Conservation (phyloP, 2,888 invertebrate species). For the Coenonympha arcania region DNA sequence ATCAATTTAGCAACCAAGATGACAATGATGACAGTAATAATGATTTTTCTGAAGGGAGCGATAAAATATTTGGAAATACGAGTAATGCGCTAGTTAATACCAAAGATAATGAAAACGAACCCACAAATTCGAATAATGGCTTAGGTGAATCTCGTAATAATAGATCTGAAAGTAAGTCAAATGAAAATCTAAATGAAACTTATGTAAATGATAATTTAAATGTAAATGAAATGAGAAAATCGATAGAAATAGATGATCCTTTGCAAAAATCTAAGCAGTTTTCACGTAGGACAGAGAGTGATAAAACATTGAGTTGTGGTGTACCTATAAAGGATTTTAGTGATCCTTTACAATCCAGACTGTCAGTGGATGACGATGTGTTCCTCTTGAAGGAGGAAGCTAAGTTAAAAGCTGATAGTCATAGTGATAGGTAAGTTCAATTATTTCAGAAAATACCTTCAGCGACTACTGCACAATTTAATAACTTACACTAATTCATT, state of each 20-base stretch:
- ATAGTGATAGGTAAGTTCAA: constrained; percentile 56
- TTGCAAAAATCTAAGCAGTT: constrained; percentile 42
- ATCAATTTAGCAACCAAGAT: constrained; percentile 9
- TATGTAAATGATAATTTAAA: constrained; percentile 18
- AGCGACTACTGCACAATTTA: too few species aligned
- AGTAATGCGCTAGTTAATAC: constrained; percentile 15
- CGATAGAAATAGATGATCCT: constrained; percentile 32
- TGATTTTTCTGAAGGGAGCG: constrained; percentile 26
- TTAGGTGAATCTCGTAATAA: constrained; percentile 15
- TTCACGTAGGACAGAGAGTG: constrained; percentile 52
- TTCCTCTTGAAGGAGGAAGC: constrained; percentile 62
- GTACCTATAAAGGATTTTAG: constrained; percentile 82
- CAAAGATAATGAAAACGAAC: not conserved
- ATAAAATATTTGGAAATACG: constrained; percentile 24
- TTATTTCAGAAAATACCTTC: too few species aligned
- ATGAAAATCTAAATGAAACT: constrained; percentile 17
- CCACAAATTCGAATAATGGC: not conserved
- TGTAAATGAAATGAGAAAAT: not conserved
- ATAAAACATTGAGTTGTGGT: constrained; percentile 60
- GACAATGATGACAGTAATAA: constrained; percentile 16
- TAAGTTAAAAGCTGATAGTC: constrained; percentile 53
- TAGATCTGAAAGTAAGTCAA: constrained; percentile 13
- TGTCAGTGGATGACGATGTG: constrained; percentile 62
- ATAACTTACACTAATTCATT: too few species aligned
- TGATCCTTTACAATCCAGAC: constrained; percentile 83